Conservation (phyloP, 2,113 vertebrate species). For the Hippocampus abdominalis region DNA sequence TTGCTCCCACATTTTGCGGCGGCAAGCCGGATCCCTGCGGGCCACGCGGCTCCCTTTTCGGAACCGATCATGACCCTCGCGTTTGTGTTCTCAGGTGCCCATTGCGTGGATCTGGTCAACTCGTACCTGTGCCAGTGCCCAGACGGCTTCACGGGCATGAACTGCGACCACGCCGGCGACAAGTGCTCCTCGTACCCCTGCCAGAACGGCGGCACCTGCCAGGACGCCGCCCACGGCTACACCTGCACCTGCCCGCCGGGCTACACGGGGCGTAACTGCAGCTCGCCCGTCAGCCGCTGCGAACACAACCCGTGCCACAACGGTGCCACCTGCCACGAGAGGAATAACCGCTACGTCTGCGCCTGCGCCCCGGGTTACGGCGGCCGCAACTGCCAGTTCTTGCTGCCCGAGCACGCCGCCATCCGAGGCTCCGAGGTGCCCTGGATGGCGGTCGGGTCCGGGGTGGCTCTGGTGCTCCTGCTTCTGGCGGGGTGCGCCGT, state of each 20-base stretch:
- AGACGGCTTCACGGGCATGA: constrained; percentile 86
- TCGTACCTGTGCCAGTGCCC: constrained; percentile 91
- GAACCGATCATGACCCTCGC: background rate
- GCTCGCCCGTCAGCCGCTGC: constrained; percentile 83
- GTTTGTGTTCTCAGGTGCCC: constrained; percentile 77
- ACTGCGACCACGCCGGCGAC: constrained; percentile 82
- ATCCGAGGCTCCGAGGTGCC: constrained; percentile 75
- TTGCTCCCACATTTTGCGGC: too few relatives aligned
- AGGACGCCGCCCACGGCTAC: constrained; percentile 83
- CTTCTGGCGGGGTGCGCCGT: constrained; percentile 86
- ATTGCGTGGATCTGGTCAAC: constrained; percentile 87
- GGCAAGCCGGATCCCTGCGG: too few relatives aligned
- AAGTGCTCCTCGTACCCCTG: constrained; percentile 87
- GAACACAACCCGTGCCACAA: constrained; percentile 94
- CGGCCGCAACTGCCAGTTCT: constrained; percentile 92
- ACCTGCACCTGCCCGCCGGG: constrained; percentile 90
- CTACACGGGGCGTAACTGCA: constrained; percentile 93
- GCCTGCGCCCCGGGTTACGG: constrained; percentile 89
- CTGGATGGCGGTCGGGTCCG: constrained; percentile 90
- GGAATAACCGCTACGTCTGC: constrained; percentile 87
- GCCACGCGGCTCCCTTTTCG: background rate
- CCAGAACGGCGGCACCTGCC: constrained; percentile 88
- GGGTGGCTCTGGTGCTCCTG: constrained; percentile 86
- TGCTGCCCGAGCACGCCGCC: constrained; percentile 84
- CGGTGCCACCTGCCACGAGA: constrained; percentile 91